These are phyloP conservation scores for Mastacembelus armatus DNA, from an alignment of 2,797 vertebrate genomes.

Conservation along the genomic window DNA sequence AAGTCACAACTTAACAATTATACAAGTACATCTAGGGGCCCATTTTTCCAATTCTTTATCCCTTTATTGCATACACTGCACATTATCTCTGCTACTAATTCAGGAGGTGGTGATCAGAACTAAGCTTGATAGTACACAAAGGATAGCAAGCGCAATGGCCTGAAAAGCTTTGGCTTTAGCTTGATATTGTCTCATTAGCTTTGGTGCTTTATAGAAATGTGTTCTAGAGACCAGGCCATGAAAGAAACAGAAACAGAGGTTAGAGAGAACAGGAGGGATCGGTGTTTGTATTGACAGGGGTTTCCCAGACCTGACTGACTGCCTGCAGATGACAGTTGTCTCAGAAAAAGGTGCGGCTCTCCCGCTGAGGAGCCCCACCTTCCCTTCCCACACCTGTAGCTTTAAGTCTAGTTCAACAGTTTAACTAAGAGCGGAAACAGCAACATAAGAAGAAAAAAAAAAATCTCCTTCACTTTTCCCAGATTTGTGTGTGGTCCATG, in stretches of 20 bases:
- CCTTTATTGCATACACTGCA: background rate
- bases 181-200: slow-evolving; percentile 51
- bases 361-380: slow-evolving; percentile 39
- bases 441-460: slow-evolving; percentile 50
- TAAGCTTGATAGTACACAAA: slow-evolving; percentile 25
- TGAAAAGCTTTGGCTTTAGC: slow-evolving; percentile 31
- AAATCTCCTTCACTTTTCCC: slow-evolving; percentile 6
- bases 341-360: slow-evolving; percentile 34
- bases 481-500: too few relatives aligned
- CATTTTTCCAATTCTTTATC: background rate
- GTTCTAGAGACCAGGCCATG: slow-evolving; percentile 2
- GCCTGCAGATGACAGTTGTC: slow-evolving; percentile 24
- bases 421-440: slow-evolving; percentile 46
- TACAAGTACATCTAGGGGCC: slow-evolving; percentile 5
- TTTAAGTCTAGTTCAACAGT: slow-evolving; percentile 13
- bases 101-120: slow-evolving; percentile 27
- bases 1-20: slow-evolving; percentile 2
- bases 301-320: slow-evolving; percentile 7
- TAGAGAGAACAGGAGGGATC: background rate
- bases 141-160: slow-evolving; percentile 16
- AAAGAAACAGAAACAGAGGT: background rate
- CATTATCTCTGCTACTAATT: slow-evolving; percentile 13
- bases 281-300: slow-evolving; percentile 14
- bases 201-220: slow-evolving; percentile 15
- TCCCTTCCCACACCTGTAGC: slow-evolving; percentile 1